These are phyloP conservation scores for Todus mexicanus DNA, from an alignment of 2,797 vertebrate species.

Conservation along the genomic window DNA sequence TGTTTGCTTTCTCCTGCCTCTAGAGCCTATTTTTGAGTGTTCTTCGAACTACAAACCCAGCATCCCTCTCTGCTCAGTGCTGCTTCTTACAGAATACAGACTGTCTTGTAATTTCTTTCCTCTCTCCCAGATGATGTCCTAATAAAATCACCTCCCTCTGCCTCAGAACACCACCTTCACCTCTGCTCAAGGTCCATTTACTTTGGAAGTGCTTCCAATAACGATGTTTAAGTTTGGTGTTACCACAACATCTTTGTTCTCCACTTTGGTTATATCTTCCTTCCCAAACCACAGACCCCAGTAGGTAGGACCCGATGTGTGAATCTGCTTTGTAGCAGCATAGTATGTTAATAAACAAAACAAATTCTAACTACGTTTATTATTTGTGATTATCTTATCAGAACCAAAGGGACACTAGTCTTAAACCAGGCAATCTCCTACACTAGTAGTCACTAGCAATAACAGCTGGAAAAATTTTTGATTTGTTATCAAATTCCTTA, in stretches of 20 bases:
- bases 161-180: neutral
- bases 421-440: neutral
- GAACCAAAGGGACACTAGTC: neutral
- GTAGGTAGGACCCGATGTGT: neutral
- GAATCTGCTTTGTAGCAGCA: neutral
- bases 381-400: neutral
- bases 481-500: neutral
- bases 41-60: neutral
- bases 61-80: neutral
- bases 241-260: neutral
- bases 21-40: neutral
- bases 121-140: neutral
- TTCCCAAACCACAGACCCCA: neutral
- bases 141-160: neutral
- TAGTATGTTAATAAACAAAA: neutral
- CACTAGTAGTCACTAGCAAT: neutral
- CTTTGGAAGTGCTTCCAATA: neutral
- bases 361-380: neutral
- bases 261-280: neutral
- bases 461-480: neutral
- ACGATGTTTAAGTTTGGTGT: neutral
- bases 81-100: neutral
- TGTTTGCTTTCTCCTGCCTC: neutral
- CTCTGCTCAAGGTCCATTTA: neutral
- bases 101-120: neutral